These are phyloP conservation scores for Karalla daura DNA, from an alignment of 2,797 vertebrate genomes.

Conservation along the genomic window DNA sequence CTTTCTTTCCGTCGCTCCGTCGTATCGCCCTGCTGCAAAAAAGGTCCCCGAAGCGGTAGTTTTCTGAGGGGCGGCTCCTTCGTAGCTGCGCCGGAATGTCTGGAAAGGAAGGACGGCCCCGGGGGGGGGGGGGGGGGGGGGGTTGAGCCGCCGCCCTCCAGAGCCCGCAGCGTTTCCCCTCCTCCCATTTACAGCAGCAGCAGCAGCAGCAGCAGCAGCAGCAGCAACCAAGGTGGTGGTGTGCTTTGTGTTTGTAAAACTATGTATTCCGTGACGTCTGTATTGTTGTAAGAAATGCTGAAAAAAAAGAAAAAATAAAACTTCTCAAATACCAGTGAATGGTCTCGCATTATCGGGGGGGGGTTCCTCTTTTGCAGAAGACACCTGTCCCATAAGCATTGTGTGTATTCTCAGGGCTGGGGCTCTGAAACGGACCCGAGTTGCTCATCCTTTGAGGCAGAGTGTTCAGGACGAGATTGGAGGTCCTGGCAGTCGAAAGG, in stretches of 20 bases:
- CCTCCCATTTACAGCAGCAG: conserved; percentile 59
- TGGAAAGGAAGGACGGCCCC: conserved; percentile 50
- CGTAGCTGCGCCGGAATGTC: conserved; percentile 41
- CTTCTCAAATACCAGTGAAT: conserved; percentile 71
- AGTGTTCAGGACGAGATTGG: no score
- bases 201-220: conserved; percentile 75
- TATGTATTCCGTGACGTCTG: conserved; percentile 89
- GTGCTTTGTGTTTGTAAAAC: conserved; percentile 90
- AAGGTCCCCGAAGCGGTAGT: conserved; percentile 46
- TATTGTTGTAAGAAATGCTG: conserved; percentile 86
- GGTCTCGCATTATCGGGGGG: no score
- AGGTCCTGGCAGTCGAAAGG: no score
- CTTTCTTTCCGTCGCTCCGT: conserved; percentile 46
- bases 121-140: no score
- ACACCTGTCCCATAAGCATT: no score
- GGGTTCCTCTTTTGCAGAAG: no score
- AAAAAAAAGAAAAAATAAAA: conserved; percentile 79
- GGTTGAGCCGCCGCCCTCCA: conserved; percentile 61
- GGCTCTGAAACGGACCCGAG: no score
- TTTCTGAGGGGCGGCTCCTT: conserved; percentile 62
- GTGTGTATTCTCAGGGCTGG: no score
- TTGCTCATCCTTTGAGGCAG: no score
- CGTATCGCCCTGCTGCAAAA: conserved; percentile 60
- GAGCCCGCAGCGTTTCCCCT: conserved; percentile 35
- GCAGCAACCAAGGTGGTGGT: conserved; percentile 76